Percentiles rank a stretch among this genome's conserved stretches.
phyloP scores from a whole-genome alignment of 1,140 invertebrate species.

The Adoxophyes honmai region DNA sequence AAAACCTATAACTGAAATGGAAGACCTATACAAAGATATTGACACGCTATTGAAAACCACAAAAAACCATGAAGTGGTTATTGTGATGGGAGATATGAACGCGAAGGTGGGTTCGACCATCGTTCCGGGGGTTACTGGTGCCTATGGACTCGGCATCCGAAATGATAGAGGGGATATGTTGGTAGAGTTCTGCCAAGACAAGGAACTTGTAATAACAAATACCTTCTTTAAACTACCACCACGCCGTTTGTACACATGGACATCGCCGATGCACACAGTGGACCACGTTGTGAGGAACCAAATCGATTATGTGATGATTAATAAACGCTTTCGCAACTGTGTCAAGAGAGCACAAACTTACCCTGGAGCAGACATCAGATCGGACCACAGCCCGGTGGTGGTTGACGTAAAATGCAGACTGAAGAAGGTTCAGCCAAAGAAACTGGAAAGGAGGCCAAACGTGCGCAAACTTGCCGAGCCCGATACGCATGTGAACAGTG shows the following conservation, averaged over 20 bases:
- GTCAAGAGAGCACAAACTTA: slow-evolving; percentile 35
- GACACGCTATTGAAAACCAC: slow-evolving; percentile 2
- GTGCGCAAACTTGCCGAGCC: slow-evolving; percentile 17
- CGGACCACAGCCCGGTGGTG: slow-evolving; percentile 45
- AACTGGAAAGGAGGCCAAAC: neutral
- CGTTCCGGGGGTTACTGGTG: slow-evolving; percentile 17
- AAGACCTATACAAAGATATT: slow-evolving; percentile 19
- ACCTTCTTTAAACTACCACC: slow-evolving; percentile 41
- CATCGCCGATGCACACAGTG: slow-evolving; percentile 36
- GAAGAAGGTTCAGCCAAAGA: slow-evolving; percentile 14
- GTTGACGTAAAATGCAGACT: slow-evolving; percentile 15
- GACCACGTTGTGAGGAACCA: slow-evolving; percentile 44
- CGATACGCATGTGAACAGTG: no score
- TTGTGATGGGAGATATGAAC: slow-evolving; percentile 24
- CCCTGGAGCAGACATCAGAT: slow-evolving; percentile 36
- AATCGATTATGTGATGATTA: slow-evolving; percentile 48
- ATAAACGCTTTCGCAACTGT: slow-evolving; percentile 37
- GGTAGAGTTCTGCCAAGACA: slow-evolving; percentile 41
- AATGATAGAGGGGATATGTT: slow-evolving; percentile 42
- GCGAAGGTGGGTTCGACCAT: slow-evolving; percentile 23
- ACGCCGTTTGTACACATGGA: slow-evolving; percentile 50
- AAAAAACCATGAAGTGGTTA: slow-evolving; percentile 23
- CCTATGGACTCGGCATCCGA: slow-evolving; percentile 33
- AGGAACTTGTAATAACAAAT: slow-evolving; percentile 37
- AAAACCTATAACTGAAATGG: slow-evolving; percentile 21